phyloP scores from a whole-genome alignment of 2,113 vertebrate species.

The Gnathonemus longibarbis region DNA sequence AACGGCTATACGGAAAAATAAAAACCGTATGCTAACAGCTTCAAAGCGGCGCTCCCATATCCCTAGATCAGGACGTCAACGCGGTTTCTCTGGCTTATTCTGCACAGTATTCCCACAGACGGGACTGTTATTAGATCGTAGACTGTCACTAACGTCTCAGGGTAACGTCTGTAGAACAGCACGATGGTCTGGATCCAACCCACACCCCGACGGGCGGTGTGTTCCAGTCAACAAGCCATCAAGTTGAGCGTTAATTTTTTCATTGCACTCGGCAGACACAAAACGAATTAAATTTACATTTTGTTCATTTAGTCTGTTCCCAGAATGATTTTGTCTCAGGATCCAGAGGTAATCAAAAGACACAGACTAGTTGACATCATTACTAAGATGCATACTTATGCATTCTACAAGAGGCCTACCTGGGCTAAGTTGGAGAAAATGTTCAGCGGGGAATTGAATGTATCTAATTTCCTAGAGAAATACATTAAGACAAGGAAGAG shows the following conservation, averaged over 20 bases:
- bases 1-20: not conserved
- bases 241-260: not conserved
- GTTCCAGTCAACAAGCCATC: conserved; percentile 4
- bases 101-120: not conserved
- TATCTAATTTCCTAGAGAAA: conserved; percentile 13
- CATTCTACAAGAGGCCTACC: not conserved
- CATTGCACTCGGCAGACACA: not conserved
- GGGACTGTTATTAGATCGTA: not conserved
- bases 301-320: not conserved
- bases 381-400: not conserved
- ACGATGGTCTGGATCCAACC: not conserved
- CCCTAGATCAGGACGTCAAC: not conserved
- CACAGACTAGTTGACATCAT: not conserved
- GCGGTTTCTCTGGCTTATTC: not conserved
- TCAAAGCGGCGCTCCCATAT: not conserved
- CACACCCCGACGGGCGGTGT: not conserved
- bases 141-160: not conserved
- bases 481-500: conserved; percentile 16
- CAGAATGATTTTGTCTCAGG: not conserved
- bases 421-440: not conserved
- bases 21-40: not conserved
- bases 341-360: not conserved
- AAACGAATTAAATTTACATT: not conserved
- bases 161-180: not conserved
- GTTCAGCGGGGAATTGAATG: conserved; percentile 4